Evolutionary conservation across 2,113 vertebrate genomes (phyloP), one percentile per base, ranked within the genome.

Genomic region (Bos javanicus): DNA sequence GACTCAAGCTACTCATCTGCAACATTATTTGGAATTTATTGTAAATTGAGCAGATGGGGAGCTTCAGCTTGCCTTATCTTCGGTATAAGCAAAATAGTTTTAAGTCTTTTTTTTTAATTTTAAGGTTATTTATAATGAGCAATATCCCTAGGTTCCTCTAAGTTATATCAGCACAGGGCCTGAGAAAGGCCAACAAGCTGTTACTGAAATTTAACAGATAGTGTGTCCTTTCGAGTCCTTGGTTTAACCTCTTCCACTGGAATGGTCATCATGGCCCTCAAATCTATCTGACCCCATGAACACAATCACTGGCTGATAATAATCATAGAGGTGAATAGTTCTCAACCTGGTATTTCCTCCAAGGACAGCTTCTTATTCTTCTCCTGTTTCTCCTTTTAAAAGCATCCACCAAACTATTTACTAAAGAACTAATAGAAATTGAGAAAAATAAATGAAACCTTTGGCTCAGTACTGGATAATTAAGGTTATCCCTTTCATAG

Each of bases 181-280:
- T 81, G 46, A 96, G 81, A 87, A 91, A 96, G 78, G 87, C 56
- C 86, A 90, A 46, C 36, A 91, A 90, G 60, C 88, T 97, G 90
- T 92, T 86, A 81, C 46, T 97, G 88, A 98, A 97, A 91, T 84
- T 97, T 78, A 96, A 91, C 96, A 96, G 82, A 92, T 88, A 94
- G 62, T 87, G 36, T 46, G 60, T 87, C 76, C 95, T 88, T 95
- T 67, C 56, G 56, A 76, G 74, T 46, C 43, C 21, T 36, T 71
- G 82, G 48, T 74, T 82, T 96, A 62, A 89, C 43, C 39, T 81
- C 36, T 56, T 48, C 52, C 52, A 43, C 2, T 76, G 85, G 76
- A 30, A 14, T 67, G 9, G 5, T 39, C 64, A 83, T n/a, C 56
- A 6, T 50, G 26, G 15, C 8, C 1, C 16, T 6, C 33, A 6